Conservation (phyloP, 2,888 invertebrate genomes). For the Spialia ferax region DNA sequence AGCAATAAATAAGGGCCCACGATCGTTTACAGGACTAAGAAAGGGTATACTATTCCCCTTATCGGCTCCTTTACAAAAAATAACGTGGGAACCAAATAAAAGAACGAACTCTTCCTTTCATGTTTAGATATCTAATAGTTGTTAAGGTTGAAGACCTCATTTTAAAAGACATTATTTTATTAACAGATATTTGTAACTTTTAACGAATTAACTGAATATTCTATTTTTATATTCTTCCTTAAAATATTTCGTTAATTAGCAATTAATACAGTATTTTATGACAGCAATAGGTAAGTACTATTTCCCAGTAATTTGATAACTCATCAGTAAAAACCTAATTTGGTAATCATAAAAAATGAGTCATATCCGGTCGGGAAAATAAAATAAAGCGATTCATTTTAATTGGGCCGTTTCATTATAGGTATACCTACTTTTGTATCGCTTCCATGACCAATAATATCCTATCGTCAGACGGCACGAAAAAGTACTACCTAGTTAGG, state of each 20-base stretch:
- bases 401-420: slow-evolving; percentile 12
- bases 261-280: background rate
- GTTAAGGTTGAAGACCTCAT: slow-evolving; percentile 68
- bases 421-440: background rate
- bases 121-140: slow-evolving; percentile 62
- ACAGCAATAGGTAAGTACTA: background rate
- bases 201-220: no score
- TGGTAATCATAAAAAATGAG: slow-evolving; percentile 15
- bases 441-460: background rate
- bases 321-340: background rate
- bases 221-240: slow-evolving; percentile 12
- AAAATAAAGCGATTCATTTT: slow-evolving; percentile 18
- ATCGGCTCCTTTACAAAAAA: slow-evolving; percentile 80
- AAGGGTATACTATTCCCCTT: slow-evolving; percentile 84
- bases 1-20: slow-evolving; percentile 81
- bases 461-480: no score
- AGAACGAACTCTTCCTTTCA: slow-evolving; percentile 78
- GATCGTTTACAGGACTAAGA: slow-evolving; percentile 76
- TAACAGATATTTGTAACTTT: slow-evolving; percentile 5
- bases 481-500: no score
- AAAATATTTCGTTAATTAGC: background rate
- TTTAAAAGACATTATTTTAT: slow-evolving; percentile 61
- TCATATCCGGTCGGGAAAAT: slow-evolving; percentile 17
- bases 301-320: slow-evolving; percentile 12
- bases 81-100: slow-evolving; percentile 81